Evolutionary conservation across 2,888 invertebrate species (phyloP), one percentile per base, ranked within the genome.

Genomic region (Ectemnius continuus): DNA sequence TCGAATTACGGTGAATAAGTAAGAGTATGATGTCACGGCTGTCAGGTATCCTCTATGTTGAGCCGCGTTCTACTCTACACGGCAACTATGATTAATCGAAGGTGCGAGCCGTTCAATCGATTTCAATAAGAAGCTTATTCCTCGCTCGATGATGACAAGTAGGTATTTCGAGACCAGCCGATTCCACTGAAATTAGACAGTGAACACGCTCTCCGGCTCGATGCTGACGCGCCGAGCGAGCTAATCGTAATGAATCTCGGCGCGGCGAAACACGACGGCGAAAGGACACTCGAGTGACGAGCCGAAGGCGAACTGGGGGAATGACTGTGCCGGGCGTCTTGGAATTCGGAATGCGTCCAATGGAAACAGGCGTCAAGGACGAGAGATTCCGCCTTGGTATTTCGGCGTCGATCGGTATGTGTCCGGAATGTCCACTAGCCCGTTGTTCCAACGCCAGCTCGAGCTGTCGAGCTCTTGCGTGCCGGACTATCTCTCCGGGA

Each of bases 371-470:
- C 52, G 59, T 79, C 71, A 59, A 76, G 70, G 62, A 71, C 67
- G 58, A 72, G 6, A 59, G 14, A 67, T 66, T 66, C 61, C 79
- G 63, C 78, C 76, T 79, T 78, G 89, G 90, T 81, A 90, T 89
- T 85, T 83, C 80, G 81, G 82, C 81, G 84, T 84, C 85, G 89
- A 87, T 79, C 70, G 88, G 89, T 85, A 89, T 86, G 87, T 86
- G 88, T 82, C 85, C 83, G 76, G 87, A 88, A 89, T 88, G 89
- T 88, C 90, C 89, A 86, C 84, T 85, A 84, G 85, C 8, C 88
- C 88, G 90, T 89, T 89, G 88, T 87, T 85, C 85, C 83, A 85
- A 86, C 88, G 85, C 87, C 86, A 79, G 85, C 87, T 87, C 89
- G 84, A 83, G 80, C 78, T 79, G 81, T 85, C 84, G 78, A 74